Evolutionary conservation across 1,140 invertebrate genomes (phyloP).

Genomic region (Aphis craccivora): DNA sequence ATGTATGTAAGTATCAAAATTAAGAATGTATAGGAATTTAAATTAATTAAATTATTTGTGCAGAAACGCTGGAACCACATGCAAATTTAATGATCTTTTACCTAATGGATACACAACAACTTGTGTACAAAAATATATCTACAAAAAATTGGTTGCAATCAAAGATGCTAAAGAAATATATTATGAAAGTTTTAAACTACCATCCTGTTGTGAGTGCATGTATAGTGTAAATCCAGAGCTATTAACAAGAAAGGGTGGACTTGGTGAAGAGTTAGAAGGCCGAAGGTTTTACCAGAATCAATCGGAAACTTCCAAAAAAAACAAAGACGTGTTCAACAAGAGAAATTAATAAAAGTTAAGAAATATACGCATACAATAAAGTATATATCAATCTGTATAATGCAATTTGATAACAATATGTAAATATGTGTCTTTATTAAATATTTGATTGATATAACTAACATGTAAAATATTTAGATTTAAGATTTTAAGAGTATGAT

Average conservation of each 20-base stretch:
- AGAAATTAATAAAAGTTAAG: neutral
- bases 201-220: slow-evolving; percentile 48
- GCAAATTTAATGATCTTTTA: slow-evolving; percentile 30
- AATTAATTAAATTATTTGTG: neutral
- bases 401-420: neutral
- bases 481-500: neutral
- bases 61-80: slow-evolving; percentile 9
- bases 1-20: slow-evolving; percentile 40
- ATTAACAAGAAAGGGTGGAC: slow-evolving; percentile 23
- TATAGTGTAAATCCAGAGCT: neutral
- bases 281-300: neutral
- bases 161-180: slow-evolving; percentile 52
- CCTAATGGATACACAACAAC: slow-evolving; percentile 30
- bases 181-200: slow-evolving; percentile 50
- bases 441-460: neutral
- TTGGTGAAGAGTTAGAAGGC: neutral
- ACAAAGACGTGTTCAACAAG: neutral
- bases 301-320: neutral
- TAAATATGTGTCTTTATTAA: slow-evolving; percentile 32
- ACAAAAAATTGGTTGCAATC: slow-evolving; percentile 44
- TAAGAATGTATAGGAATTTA: neutral
- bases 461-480: neutral
- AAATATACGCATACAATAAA: neutral
- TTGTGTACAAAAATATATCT: slow-evolving; percentile 53
- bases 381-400: neutral